Percentiles rank a stretch among this genome's conserved stretches.
Evolutionary conservation across 2,113 vertebrate genomes (phyloP).

Genomic region (Paraplagusia blochii): DNA sequence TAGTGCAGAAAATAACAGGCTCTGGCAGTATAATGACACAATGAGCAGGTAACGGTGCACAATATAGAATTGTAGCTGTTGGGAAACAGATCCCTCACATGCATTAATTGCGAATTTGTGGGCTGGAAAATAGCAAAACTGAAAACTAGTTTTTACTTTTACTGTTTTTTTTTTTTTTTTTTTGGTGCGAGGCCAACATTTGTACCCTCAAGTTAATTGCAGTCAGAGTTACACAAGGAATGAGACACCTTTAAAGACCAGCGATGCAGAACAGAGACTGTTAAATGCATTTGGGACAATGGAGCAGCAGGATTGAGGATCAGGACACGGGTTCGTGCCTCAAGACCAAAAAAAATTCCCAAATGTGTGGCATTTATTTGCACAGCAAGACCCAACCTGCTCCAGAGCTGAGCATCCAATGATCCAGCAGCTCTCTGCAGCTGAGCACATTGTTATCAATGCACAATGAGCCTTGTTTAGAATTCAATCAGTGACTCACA

Average conservation of each 20-base stretch:
- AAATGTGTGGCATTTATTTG: slow-evolving; percentile 34
- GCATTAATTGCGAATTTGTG: slow-evolving; percentile 34
- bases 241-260: slow-evolving; percentile 27
- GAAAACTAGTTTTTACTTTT: slow-evolving; percentile 9
- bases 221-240: slow-evolving; percentile 27
- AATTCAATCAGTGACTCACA: slow-evolving; percentile 49
- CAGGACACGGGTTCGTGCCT: slow-evolving; percentile 44
- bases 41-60: slow-evolving; percentile 15
- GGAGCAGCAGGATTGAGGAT: slow-evolving; percentile 34
- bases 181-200: slow-evolving; percentile 37
- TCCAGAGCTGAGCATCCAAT: slow-evolving; percentile 43
- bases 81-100: slow-evolving; percentile 26
- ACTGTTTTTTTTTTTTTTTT: slow-evolving; percentile 33
- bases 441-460: slow-evolving; percentile 47
- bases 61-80: slow-evolving; percentile 23
- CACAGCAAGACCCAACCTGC: slow-evolving; percentile 39
- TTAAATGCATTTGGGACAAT: slow-evolving; percentile 33
- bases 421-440: slow-evolving; percentile 60
- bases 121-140: slow-evolving; percentile 32
- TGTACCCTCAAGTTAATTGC: slow-evolving; percentile 48
- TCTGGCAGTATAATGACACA: slow-evolving; percentile 32
- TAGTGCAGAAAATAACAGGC: slow-evolving; percentile 23
- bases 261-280: slow-evolving; percentile 21
- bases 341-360: slow-evolving; percentile 33
- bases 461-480: slow-evolving; percentile 48